Evolutionary conservation across 2,797 vertebrate genomes (phyloP).

Genomic region (Prionace glauca): DNA sequence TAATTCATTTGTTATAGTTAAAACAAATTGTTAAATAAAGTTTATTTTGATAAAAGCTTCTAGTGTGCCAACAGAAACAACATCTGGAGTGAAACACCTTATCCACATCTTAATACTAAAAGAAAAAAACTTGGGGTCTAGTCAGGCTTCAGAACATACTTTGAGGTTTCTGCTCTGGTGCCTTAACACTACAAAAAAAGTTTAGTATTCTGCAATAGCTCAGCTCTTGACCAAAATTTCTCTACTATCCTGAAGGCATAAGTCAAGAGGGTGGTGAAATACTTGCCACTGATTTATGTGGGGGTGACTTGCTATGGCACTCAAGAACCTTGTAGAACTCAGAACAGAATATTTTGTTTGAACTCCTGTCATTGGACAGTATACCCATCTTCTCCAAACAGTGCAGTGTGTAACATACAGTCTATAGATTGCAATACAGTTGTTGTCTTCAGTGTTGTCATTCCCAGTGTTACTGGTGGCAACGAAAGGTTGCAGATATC

Average conservation of each 20-base stretch:
- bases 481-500: neutral
- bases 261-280: neutral
- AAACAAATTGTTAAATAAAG: no score
- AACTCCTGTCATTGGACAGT: neutral
- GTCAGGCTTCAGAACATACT: no score
- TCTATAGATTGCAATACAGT: neutral
- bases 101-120: no score
- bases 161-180: no score
- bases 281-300: neutral
- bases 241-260: neutral
- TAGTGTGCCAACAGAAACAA: no score
- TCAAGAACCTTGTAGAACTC: neutral
- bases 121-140: no score
- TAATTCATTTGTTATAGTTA: no score
- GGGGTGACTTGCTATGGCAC: neutral
- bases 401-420: neutral
- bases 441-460: no score
- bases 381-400: neutral
- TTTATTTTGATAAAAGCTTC: no score
- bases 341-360: neutral
- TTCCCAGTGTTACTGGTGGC: neutral
- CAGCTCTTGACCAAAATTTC: neutral
- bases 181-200: no score
- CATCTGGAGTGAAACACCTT: no score
- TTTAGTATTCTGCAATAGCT: neutral